Evolutionary conservation across 2,888 invertebrate genomes (phyloP).

Genomic region (Cataglyphis rosenhaueri): DNA sequence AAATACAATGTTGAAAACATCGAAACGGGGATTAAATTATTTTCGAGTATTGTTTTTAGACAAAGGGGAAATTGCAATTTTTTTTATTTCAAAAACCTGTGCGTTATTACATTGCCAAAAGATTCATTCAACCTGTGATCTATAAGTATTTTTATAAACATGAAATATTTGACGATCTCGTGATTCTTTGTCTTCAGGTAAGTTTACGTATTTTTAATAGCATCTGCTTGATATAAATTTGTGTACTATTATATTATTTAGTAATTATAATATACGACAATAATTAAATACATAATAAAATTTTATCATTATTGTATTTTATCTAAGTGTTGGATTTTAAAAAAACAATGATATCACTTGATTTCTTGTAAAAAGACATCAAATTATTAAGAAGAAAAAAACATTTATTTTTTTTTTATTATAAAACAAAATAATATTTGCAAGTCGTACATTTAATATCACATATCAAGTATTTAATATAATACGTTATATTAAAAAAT

Average conservation of each 20-base stretch:
- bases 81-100: slow-evolving; percentile 19
- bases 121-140: slow-evolving; percentile 56
- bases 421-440: neutral
- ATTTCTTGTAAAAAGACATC: neutral
- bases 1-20: slow-evolving; percentile 7
- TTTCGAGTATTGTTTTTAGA: neutral
- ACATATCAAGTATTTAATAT: neutral
- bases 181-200: slow-evolving; percentile 72
- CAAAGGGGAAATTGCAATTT: slow-evolving; percentile 6
- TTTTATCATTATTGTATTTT: neutral
- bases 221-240: neutral
- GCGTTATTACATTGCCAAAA: slow-evolving; percentile 39
- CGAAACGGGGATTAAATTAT: neutral
- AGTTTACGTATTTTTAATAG: neutral
- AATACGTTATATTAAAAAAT: neutral
- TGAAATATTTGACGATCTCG: slow-evolving; percentile 61
- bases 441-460: neutral
- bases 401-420: neutral
- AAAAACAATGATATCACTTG: neutral
- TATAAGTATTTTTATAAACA: slow-evolving; percentile 59
- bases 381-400: neutral
- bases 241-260: neutral
- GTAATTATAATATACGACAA: neutral
- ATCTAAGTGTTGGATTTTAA: neutral
- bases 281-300: neutral